phyloP scores from a whole-genome alignment of 2,888 invertebrate genomes.

The Drosophila infuscata region DNA sequence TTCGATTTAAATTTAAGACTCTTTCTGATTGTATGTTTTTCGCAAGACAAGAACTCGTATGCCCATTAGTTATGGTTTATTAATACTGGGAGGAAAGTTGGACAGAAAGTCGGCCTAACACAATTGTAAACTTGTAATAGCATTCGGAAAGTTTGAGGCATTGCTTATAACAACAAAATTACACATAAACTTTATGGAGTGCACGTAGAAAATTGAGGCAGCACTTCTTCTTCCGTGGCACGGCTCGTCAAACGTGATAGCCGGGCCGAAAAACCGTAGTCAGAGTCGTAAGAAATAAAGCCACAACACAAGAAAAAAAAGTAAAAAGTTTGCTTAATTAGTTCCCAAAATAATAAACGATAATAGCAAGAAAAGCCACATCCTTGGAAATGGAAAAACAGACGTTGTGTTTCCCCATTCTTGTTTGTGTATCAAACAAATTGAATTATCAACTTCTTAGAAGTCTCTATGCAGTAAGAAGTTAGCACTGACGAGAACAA shows the following conservation, averaged over 20 bases:
- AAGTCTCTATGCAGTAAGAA: slow-evolving; percentile 21
- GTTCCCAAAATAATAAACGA: slow-evolving; percentile 68
- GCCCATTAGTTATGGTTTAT: slow-evolving; percentile 74
- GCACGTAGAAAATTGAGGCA: slow-evolving; percentile 75
- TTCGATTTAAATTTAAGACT: not conserved
- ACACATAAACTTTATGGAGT: slow-evolving; percentile 72
- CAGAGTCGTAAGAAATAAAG: slow-evolving; percentile 33
- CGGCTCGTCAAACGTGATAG: slow-evolving; percentile 72
- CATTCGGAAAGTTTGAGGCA: slow-evolving; percentile 64
- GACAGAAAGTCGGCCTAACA: slow-evolving; percentile 55
- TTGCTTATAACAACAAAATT: slow-evolving; percentile 71
- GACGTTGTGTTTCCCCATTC: slow-evolving; percentile 21
- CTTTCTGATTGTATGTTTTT: slow-evolving; percentile 17
- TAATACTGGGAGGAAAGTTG: slow-evolving; percentile 52
- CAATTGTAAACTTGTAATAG: slow-evolving; percentile 78
- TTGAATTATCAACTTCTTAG: slow-evolving; percentile 65
- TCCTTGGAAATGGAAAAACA: slow-evolving; percentile 26
- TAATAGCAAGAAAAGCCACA: slow-evolving; percentile 46
- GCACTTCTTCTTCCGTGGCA: slow-evolving; percentile 51
- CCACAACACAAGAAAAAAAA: slow-evolving; percentile 38
- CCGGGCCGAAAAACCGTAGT: slow-evolving; percentile 16
- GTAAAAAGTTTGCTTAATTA: slow-evolving; percentile 73
- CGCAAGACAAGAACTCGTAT: slow-evolving; percentile 19
- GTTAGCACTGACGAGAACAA: slow-evolving; percentile 2
- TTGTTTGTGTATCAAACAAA: slow-evolving; percentile 47